Evolutionary conservation across 2,113 vertebrate species (phyloP).

Genomic region (Hemiprocne comata): DNA sequence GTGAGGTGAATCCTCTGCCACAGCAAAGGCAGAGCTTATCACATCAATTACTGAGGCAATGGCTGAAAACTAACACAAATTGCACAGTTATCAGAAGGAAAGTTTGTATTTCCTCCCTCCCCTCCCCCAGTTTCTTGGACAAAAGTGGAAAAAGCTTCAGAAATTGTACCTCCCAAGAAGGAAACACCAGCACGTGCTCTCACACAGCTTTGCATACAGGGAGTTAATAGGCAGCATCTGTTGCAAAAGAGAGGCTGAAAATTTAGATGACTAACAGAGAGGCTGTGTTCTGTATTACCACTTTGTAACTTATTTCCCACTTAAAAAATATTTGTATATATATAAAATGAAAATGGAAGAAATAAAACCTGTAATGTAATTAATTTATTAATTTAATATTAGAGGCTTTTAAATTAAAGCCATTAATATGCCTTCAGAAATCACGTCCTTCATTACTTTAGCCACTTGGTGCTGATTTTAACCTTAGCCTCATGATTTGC

Average conservation of each 20-base stretch:
- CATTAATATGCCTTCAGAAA: neutral
- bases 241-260: no score
- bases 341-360: no score
- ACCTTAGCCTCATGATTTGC: neutral
- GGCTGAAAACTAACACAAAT: slow-evolving; percentile 1
- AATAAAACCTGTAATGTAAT: no score
- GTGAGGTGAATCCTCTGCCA: neutral
- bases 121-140: neutral
- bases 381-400: no score
- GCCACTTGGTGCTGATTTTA: fast-evolving
- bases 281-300: no score
- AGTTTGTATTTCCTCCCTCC: neutral
- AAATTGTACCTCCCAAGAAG: neutral
- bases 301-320: no score
- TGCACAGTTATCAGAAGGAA: neutral
- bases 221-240: neutral
- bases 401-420: neutral
- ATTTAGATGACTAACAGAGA: no score
- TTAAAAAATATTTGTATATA: no score
- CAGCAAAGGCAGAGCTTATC: neutral
- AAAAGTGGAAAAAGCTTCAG: neutral
- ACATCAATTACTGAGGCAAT: neutral
- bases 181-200: neutral
- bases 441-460: neutral
- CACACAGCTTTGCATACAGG: neutral